Percentiles rank a stretch among this genome's conserved stretches.
These are phyloP conservation scores for Spicauda simplicius DNA, from an alignment of 2,888 invertebrate species.

Conservation along the genomic window DNA sequence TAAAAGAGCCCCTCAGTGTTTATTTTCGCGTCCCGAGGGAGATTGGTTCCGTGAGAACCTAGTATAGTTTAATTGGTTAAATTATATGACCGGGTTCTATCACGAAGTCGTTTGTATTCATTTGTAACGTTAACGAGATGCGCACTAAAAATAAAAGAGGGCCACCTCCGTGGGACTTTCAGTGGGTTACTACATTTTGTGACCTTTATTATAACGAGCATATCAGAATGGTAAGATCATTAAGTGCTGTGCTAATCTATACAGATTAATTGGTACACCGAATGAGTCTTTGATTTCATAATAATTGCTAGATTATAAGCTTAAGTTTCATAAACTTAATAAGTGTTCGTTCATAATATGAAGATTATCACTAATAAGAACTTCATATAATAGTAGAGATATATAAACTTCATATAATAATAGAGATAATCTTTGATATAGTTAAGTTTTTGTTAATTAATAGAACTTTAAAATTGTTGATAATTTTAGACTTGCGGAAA, in stretches of 20 bases:
- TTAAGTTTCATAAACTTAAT: no score
- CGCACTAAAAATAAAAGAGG: slow-evolving; percentile 60
- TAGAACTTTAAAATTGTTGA: no score
- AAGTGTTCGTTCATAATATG: no score
- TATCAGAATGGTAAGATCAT: neutral
- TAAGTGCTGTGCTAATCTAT: neutral
- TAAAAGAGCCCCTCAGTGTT: neutral
- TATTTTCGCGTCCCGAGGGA: slow-evolving; percentile 63
- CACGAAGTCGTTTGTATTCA: slow-evolving; percentile 64
- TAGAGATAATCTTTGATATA: no score
- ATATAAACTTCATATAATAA: no score
- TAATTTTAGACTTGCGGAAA: no score
- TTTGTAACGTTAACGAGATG: slow-evolving; percentile 61
- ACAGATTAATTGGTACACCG: no score
- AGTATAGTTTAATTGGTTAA: slow-evolving; percentile 68
- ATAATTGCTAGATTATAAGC: no score
- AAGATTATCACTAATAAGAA: no score
- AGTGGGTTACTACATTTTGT: neutral
- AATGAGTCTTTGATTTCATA: no score
- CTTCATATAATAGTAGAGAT: no score
- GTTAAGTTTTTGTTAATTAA: no score
- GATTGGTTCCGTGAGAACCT: slow-evolving; percentile 70
- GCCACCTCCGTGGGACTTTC: slow-evolving; percentile 31
- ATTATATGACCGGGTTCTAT: slow-evolving; percentile 61
- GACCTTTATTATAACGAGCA: neutral